Percentiles rank a stretch among this genome's conserved stretches.
Evolutionary conservation across 2,888 invertebrate genomes (phyloP).

Genomic region (Conistra vaccinii): DNA sequence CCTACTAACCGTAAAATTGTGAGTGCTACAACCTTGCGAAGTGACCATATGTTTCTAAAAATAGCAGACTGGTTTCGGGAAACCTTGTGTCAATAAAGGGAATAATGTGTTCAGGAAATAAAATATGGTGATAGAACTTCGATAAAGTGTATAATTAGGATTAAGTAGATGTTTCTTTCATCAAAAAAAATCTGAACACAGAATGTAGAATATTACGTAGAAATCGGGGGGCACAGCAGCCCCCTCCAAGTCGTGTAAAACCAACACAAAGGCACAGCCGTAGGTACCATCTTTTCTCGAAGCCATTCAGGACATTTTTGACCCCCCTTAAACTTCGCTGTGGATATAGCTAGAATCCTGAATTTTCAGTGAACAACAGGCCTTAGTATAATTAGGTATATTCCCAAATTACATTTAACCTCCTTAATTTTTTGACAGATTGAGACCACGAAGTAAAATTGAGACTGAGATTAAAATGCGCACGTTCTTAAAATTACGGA

Average conservation of each 20-base stretch:
- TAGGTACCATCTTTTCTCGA: too few relatives aligned
- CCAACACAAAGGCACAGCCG: too few relatives aligned
- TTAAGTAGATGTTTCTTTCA: background rate
- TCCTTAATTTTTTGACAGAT: background rate
- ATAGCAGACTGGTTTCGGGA: conserved; percentile 39
- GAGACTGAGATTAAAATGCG: background rate
- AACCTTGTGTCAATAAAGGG: background rate
- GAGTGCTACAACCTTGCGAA: conserved; percentile 50
- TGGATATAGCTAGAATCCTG: too few relatives aligned
- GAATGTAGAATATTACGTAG: background rate
- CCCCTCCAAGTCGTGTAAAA: too few relatives aligned
- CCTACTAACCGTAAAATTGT: conserved; percentile 70
- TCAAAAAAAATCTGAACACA: background rate
- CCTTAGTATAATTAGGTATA: too few relatives aligned
- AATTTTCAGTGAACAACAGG: too few relatives aligned
- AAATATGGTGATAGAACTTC: background rate
- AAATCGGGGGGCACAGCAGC: too few relatives aligned
- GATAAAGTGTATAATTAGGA: background rate
- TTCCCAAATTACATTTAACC: too few relatives aligned
- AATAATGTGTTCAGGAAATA: too few relatives aligned
- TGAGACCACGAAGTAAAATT: background rate
- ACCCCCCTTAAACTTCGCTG: too few relatives aligned
- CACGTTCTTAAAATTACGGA: background rate
- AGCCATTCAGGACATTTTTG: too few relatives aligned
- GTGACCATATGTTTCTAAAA: conserved; percentile 59